Evolutionary conservation across 2,888 invertebrate genomes (phyloP).

Genomic region (Pristionchus entomophagus): DNA sequence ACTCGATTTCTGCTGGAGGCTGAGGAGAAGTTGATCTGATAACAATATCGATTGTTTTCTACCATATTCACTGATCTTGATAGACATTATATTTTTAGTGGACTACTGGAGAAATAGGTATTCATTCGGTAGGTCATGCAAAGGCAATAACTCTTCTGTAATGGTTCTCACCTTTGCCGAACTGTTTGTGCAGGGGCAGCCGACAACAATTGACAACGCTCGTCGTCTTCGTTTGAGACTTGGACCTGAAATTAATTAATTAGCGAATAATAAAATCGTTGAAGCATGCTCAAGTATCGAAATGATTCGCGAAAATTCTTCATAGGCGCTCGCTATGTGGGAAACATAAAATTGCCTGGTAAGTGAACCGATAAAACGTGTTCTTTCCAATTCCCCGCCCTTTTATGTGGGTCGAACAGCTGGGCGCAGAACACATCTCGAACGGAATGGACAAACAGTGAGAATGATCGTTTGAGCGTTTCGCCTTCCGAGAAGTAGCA

Average conservation of each 20-base stretch:
- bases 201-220: constrained; percentile 51
- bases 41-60: background rate
- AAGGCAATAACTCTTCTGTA: too few relatives aligned
- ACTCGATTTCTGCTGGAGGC: constrained; percentile 60
- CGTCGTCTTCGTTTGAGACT: constrained; percentile 58
- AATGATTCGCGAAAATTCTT: background rate
- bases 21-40: constrained; percentile 51
- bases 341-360: too few relatives aligned
- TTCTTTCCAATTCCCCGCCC: too few relatives aligned
- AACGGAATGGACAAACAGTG: too few relatives aligned
- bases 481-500: background rate
- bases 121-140: too few relatives aligned
- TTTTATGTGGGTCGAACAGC: too few relatives aligned
- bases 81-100: too few relatives aligned
- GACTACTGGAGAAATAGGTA: too few relatives aligned
- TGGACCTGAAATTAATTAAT: constrained; percentile 51
- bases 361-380: too few relatives aligned
- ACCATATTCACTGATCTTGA: background rate
- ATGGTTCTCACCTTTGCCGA: constrained; percentile 6
- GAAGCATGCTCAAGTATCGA: background rate
- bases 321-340: background rate
- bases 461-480: too few relatives aligned
- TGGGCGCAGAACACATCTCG: too few relatives aligned
- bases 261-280: background rate
- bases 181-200: background rate